Evolutionary conservation across 2,113 vertebrate species (phyloP), one percentile per base, ranked within the genome.

Genomic region (Oncorhynchus nerka): DNA sequence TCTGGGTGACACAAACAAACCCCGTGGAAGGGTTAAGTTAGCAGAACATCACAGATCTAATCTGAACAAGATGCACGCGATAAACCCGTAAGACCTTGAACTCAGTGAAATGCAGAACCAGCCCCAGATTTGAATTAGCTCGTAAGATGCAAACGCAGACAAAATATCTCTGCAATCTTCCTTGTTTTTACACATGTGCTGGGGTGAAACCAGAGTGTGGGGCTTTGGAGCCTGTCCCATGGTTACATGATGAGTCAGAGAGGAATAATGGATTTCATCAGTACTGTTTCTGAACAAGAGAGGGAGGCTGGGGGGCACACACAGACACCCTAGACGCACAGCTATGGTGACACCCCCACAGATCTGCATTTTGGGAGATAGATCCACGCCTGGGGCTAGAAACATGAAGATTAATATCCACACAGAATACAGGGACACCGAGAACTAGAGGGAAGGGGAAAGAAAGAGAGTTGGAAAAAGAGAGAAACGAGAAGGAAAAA

Each of bases 321-420:
- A 1, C 75, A 87, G 86, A 88, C 84, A 91, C 88, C 83, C 77
- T 82, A 88, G 86, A 92, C 81, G 82, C 81, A 86, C 75, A 87
- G 81, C 83, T 81, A 83, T 84, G 83, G 86, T 86, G 89, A 90
- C 91, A 92, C 86, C 80, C 86, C 7, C 19, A 84, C 81, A 83
- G 83, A 91, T 86, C 87, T 83, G 83, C 88, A 86, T 88, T 90
- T 89, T 83, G 87, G 72, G 75, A 85, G 88, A 90, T 86, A 88
- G 83, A 77, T 83, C 81, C 20, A 48, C 39, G 83, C 92, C 85
- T 74, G 22, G 4, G 84, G 89, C 89, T 64, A 67, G 39, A 11
- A 45, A 45, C 39, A 45, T 11, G 77, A 71, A 78, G 81, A 89
- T 90, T 88, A 87, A 89, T 90, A 86, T 87, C 83, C 78, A 84